Evolutionary conservation across 2,888 invertebrate species (phyloP).

Genomic region (Drosophila koepferae): DNA sequence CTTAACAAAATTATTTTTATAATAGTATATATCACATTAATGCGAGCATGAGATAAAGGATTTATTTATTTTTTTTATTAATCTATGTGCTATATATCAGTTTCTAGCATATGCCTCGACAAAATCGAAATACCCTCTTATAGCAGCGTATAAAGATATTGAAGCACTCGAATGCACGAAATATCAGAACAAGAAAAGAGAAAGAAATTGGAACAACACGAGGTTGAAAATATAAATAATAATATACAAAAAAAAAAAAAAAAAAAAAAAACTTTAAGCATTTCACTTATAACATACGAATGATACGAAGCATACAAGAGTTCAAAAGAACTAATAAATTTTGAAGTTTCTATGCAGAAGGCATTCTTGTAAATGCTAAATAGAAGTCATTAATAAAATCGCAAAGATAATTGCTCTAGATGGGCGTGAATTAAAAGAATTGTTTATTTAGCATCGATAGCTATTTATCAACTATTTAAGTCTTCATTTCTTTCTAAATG

Average conservation of each 20-base stretch:
- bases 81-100: no score
- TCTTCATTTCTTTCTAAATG: neutral
- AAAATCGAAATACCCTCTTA: neutral
- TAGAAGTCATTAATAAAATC: neutral
- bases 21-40: no score
- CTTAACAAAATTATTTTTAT: no score
- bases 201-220: conserved; percentile 55
- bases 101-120: neutral
- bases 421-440: neutral
- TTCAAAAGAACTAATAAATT: neutral
- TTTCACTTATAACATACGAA: conserved; percentile 26
- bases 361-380: neutral
- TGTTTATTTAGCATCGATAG: neutral
- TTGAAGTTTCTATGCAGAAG: neutral
- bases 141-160: conserved; percentile 25
- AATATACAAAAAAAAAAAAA: conserved; percentile 29
- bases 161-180: conserved; percentile 43
- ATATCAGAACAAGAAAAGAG: neutral
- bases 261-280: conserved; percentile 25
- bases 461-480: neutral
- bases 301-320: neutral
- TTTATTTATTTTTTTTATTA: no score
- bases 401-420: neutral
- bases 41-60: no score
- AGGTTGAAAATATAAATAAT: conserved; percentile 20